A percentile compares a stretch with the other conserved stretches of the same genome.
These are phyloP conservation scores for Ischnus inquisitorius DNA, from an alignment of 2,888 invertebrate species.

Conservation along the genomic window DNA sequence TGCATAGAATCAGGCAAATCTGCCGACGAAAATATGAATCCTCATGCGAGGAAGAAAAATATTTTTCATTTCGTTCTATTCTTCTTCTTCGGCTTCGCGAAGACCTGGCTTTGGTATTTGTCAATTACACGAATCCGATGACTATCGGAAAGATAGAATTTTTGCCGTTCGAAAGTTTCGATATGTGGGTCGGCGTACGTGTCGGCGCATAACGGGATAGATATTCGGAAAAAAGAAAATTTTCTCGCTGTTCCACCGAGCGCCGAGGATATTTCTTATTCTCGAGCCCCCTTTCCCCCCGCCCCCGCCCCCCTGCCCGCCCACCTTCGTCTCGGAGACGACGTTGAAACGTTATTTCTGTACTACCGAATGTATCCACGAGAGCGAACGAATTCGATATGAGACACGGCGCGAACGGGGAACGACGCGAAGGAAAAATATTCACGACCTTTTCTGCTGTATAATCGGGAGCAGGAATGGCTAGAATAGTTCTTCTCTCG, in stretches of 20 bases:
- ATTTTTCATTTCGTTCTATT: neutral
- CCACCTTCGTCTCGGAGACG: neutral
- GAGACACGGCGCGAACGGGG: conserved; percentile 4
- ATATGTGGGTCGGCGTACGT: neutral
- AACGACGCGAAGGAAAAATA: conserved; percentile 7
- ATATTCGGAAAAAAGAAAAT: conserved; percentile 1
- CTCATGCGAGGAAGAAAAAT: neutral
- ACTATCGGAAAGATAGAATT: neutral
- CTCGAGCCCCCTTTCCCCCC: neutral
- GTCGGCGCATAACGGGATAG: neutral
- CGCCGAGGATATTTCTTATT: conserved; percentile 5
- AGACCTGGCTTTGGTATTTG: neutral
- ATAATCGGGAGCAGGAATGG: conserved; percentile 20
- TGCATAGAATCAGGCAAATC: conserved; percentile 19
- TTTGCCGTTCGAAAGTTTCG: neutral
- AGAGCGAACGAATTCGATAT: conserved; percentile 26
- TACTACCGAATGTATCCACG: neutral
- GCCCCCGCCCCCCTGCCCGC: no score
- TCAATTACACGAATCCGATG: neutral
- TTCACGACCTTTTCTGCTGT: conserved; percentile 39
- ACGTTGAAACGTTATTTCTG: conserved; percentile 12
- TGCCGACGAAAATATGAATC: conserved; percentile 22
- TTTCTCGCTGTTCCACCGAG: neutral
- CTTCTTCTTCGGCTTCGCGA: neutral
- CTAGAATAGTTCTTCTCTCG: conserved; percentile 7